Percentiles rank a stretch among this genome's conserved stretches.
Evolutionary conservation across 2,797 vertebrate species (phyloP).

Genomic region (Melanitta fusca): DNA sequence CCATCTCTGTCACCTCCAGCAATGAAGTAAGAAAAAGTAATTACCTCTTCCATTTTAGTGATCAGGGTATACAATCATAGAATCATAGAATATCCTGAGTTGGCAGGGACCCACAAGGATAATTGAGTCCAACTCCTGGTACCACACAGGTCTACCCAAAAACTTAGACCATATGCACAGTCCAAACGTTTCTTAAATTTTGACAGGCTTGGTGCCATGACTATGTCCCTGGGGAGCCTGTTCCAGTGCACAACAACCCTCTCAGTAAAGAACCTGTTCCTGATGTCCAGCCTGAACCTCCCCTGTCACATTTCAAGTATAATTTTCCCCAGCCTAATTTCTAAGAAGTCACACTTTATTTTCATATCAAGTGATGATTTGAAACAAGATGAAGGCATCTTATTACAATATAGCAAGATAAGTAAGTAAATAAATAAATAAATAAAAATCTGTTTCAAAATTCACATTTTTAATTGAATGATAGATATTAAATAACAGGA

Average conservation of each 20-base stretch:
- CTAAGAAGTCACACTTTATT: background rate
- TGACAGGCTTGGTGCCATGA: too few relatives aligned
- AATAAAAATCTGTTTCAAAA: background rate
- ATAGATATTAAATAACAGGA: background rate
- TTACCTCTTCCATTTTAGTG: background rate
- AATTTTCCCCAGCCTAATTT: background rate
- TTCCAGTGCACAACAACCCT: too few relatives aligned
- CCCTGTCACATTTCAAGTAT: background rate
- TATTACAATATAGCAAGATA: background rate
- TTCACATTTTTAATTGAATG: background rate
- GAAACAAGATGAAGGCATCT: background rate
- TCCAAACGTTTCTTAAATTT: too few relatives aligned
- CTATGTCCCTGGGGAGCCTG: too few relatives aligned
- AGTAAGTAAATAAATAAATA: background rate
- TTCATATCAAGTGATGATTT: background rate
- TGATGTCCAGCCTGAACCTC: too few relatives aligned
- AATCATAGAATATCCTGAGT: too few relatives aligned
- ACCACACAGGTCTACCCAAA: too few relatives aligned
- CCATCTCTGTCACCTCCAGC: background rate
- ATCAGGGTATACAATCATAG: background rate
- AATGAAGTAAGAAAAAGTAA: background rate
- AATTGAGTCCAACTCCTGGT: too few relatives aligned
- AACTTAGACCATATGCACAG: too few relatives aligned
- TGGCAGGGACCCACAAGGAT: too few relatives aligned
- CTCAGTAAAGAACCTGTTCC: too few relatives aligned